Evolutionary conservation across 2,113 vertebrate species (phyloP).

Genomic region (Tapirus terrestris): DNA sequence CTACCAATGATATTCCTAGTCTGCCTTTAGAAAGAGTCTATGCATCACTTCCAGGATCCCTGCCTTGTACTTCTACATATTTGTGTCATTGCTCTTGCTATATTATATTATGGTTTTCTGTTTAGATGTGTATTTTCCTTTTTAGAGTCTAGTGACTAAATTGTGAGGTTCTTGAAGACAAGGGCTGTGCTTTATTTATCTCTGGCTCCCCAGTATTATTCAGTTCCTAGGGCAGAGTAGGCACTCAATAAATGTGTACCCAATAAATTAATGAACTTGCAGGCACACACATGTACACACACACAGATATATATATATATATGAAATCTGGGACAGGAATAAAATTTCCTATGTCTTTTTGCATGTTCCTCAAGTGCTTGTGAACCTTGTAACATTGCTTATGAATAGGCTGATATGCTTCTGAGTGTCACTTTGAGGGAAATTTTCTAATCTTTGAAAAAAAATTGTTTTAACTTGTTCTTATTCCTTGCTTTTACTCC

Average conservation of each 20-base stretch:
- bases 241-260: neutral
- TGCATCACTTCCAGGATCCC: neutral
- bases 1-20: neutral
- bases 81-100: neutral
- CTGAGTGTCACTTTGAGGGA: neutral
- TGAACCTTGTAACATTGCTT: conserved; percentile 24
- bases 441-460: conserved; percentile 44
- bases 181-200: neutral
- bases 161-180: conserved; percentile 5
- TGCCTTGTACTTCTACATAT: neutral
- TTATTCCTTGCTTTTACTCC: neutral
- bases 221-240: neutral
- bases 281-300: neutral
- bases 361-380: neutral
- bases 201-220: neutral
- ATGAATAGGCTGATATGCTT: neutral
- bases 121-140: conserved; percentile 1
- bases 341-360: conserved; percentile 46
- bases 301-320: neutral
- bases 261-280: neutral
- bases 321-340: neutral
- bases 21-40: neutral
- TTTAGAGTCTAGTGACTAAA: conserved; percentile 14
- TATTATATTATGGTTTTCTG: neutral
- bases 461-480: neutral